Percentiles rank a stretch among this genome's conserved stretches.
Conservation (phyloP, 2,797 vertebrate species). For the Furcifer pardalis region DNA sequence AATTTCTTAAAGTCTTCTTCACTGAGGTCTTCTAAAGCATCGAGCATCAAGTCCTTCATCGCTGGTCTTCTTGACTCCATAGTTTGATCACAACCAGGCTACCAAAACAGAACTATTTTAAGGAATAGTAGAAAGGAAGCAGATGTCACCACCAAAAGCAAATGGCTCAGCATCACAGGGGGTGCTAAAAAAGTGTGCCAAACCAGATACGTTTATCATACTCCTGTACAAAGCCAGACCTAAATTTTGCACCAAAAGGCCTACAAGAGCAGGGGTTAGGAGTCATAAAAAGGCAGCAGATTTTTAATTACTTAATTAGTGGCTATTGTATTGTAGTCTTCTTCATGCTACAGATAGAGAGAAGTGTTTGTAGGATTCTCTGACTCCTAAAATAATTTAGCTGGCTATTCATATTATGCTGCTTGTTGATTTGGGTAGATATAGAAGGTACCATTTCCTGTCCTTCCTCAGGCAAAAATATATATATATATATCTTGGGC, state of each 20-base stretch:
- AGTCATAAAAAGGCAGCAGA: background rate
- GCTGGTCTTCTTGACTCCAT: background rate
- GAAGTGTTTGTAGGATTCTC: no score
- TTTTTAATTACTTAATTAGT: background rate
- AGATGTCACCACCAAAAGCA: background rate
- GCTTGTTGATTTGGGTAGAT: background rate
- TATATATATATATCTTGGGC: no score
- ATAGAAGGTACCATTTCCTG: background rate
- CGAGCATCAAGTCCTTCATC: constrained; percentile 7
- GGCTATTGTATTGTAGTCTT: background rate
- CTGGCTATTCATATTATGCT: background rate
- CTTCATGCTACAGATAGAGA: no score
- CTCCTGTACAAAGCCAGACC: background rate
- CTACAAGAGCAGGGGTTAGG: background rate
- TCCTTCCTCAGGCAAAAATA: no score
- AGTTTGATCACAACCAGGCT: background rate
- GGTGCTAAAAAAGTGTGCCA: background rate
- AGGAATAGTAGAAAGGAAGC: background rate
- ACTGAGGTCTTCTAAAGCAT: constrained; percentile 24
- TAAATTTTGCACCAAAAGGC: background rate
- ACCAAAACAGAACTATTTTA: background rate
- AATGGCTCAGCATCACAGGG: background rate
- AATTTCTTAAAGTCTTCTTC: constrained; percentile 10
- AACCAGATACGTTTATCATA: no score
- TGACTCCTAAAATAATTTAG: background rate